Conservation (phyloP, 2,888 invertebrate genomes). For the Embidobia sp. region DNA sequence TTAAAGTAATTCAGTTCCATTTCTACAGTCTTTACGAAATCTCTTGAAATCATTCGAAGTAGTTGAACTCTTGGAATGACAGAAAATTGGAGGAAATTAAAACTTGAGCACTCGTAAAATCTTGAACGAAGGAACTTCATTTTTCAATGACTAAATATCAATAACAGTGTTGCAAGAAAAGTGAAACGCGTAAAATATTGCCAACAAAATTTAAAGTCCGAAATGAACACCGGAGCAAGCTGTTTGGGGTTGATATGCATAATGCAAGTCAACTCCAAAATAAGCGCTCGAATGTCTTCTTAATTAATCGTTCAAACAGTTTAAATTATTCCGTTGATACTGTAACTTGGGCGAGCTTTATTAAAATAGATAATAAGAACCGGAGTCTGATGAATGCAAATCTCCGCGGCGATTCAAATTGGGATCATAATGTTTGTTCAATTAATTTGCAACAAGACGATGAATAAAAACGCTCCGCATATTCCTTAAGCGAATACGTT, state of each 20-base stretch:
- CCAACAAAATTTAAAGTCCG: neutral
- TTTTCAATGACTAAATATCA: no score
- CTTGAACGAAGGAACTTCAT: no score
- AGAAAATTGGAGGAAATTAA: no score
- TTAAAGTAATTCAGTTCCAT: no score
- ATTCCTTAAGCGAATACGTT: slow-evolving; percentile 24
- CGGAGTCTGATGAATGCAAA: slow-evolving; percentile 31
- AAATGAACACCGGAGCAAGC: no score
- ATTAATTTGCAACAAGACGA: slow-evolving; percentile 33
- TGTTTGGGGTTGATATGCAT: slow-evolving; percentile 6
- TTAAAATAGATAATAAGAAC: slow-evolving; percentile 51
- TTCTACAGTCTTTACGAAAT: no score
- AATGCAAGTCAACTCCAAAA: slow-evolving; percentile 24
- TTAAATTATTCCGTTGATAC: slow-evolving; percentile 38
- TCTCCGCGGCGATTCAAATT: slow-evolving; percentile 13
- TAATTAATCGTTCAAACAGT: slow-evolving; percentile 44
- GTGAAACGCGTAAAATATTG: no score
- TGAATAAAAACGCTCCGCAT: slow-evolving; percentile 13
- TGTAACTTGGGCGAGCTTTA: slow-evolving; percentile 20
- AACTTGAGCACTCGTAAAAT: no score
- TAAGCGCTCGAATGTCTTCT: slow-evolving; percentile 26
- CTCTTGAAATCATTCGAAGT: no score
- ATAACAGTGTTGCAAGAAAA: no score
- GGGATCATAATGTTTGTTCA: slow-evolving; percentile 33
- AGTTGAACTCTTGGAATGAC: no score